These are phyloP conservation scores for Clivina fossor DNA, from an alignment of 2,888 invertebrate genomes.

Conservation along the genomic window DNA sequence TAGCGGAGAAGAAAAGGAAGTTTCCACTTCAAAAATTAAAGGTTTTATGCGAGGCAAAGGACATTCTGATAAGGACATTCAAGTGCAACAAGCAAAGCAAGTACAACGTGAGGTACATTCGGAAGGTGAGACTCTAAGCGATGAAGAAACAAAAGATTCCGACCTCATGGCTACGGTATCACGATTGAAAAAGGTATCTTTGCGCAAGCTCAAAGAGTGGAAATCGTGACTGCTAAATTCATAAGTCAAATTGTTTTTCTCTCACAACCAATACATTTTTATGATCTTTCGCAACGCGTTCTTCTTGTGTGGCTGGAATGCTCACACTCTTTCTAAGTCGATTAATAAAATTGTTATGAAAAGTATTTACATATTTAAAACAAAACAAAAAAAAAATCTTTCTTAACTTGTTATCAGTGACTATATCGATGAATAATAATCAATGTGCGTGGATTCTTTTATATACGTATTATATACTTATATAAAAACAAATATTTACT, in stretches of 20 bases:
- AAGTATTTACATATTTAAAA: too few relatives aligned
- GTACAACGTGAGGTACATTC: constrained; percentile 68
- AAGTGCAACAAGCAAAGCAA: constrained; percentile 52
- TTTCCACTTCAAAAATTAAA: constrained; percentile 54
- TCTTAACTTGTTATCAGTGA: constrained; percentile 24
- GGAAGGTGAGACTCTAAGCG: constrained; percentile 69
- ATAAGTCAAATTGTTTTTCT: constrained; percentile 16
- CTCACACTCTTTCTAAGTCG: constrained; percentile 9
- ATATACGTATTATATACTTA: constrained; percentile 17
- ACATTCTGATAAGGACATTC: constrained; percentile 59
- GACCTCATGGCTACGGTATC: constrained; percentile 75
- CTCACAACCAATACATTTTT: constrained; percentile 13
- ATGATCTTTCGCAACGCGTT: neutral
- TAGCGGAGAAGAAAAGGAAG: constrained; percentile 47
- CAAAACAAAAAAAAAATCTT: too few relatives aligned
- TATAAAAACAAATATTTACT: constrained; percentile 4
- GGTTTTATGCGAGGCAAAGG: constrained; percentile 60
- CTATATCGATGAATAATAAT: constrained; percentile 27
- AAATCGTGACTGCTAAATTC: constrained; percentile 65
- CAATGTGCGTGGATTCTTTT: constrained; percentile 30
- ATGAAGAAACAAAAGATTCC: constrained; percentile 63
- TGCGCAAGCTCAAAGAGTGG: constrained; percentile 78
- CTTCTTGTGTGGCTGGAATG: too few relatives aligned
- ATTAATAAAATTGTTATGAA: neutral
- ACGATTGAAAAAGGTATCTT: constrained; percentile 75